phyloP scores from a whole-genome alignment of 1,140 invertebrate genomes.

The Pachypeltis micranthus region DNA sequence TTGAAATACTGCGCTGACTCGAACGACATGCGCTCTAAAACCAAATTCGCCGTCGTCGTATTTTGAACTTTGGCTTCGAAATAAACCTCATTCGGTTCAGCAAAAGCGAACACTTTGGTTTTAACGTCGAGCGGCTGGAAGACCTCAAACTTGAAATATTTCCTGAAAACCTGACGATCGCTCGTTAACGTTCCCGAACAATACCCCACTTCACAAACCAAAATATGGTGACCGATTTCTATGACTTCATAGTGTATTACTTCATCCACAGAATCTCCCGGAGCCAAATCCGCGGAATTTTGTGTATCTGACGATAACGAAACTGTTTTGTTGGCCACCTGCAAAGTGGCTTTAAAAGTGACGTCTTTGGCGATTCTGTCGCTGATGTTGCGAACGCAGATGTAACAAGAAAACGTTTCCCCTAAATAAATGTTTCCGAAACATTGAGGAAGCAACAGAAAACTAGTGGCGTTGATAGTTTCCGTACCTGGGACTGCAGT shows the following conservation, averaged over 20 bases:
- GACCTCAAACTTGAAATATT: constrained; percentile 98
- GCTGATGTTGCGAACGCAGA: constrained; percentile 93
- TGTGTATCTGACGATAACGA: background rate
- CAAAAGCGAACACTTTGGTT: constrained; percentile 95
- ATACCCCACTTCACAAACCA: constrained; percentile 94
- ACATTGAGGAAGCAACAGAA: constrained; percentile 85
- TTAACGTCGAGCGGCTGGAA: constrained; percentile 95
- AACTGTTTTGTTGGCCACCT: background rate
- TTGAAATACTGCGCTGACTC: constrained; percentile 83
- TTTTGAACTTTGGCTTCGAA: constrained; percentile 95
- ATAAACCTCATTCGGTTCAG: constrained; percentile 93
- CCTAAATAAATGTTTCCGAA: constrained; percentile 83
- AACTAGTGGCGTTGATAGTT: constrained; percentile 71
- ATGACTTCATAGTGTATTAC: constrained; percentile 97
- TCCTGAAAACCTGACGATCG: constrained; percentile 69
- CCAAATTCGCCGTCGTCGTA: constrained; percentile 77
- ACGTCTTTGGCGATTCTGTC: constrained; percentile 68
- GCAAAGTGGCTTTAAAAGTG: constrained; percentile 51
- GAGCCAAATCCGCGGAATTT: constrained; percentile 47
- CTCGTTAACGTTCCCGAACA: constrained; percentile 21
- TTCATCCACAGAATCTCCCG: constrained; percentile 83
- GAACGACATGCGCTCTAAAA: constrained; percentile 79
- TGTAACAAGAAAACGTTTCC: constrained; percentile 95
- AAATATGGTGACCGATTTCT: constrained; percentile 91
- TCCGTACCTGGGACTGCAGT: constrained; percentile 64